Evolutionary conservation across 2,888 invertebrate species (phyloP).

Genomic region (Chymomyza amoena): DNA sequence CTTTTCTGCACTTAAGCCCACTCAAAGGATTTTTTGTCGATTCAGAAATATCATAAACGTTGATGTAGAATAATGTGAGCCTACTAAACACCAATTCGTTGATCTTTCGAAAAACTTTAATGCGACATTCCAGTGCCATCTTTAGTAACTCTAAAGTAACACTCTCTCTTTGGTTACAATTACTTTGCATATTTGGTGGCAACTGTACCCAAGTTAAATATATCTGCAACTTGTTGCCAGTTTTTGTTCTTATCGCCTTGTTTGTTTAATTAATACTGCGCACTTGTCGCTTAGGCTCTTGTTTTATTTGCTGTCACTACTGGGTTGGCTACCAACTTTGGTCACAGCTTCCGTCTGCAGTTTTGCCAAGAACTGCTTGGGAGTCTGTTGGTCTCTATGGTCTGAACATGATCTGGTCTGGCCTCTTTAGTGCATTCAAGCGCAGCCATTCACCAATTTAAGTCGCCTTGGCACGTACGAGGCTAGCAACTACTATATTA

Average conservation of each 20-base stretch:
- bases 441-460: conserved; percentile 67
- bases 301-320: conserved; percentile 20
- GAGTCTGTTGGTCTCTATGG: conserved; percentile 3
- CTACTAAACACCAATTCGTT: too few relatives aligned
- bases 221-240: conserved; percentile 14
- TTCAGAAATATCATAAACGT: too few relatives aligned
- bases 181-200: neutral
- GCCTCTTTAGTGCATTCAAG: conserved; percentile 63
- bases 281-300: conserved; percentile 19
- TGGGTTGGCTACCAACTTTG: conserved; percentile 58
- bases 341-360: conserved; percentile 66
- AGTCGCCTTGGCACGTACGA: conserved; percentile 44
- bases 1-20: too few relatives aligned
- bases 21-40: too few relatives aligned
- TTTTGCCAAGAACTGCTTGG: neutral
- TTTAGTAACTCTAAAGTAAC: neutral
- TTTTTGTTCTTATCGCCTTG: conserved; percentile 38
- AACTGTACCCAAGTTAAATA: neutral
- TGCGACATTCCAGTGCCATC: too few relatives aligned
- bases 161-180: neutral
- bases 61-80: too few relatives aligned
- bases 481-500: neutral
- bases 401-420: conserved; percentile 6
- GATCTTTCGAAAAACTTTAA: too few relatives aligned
- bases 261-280: conserved; percentile 68